Conservation (phyloP, 2,888 invertebrate genomes). For the Yponomeuta cagnagella region DNA sequence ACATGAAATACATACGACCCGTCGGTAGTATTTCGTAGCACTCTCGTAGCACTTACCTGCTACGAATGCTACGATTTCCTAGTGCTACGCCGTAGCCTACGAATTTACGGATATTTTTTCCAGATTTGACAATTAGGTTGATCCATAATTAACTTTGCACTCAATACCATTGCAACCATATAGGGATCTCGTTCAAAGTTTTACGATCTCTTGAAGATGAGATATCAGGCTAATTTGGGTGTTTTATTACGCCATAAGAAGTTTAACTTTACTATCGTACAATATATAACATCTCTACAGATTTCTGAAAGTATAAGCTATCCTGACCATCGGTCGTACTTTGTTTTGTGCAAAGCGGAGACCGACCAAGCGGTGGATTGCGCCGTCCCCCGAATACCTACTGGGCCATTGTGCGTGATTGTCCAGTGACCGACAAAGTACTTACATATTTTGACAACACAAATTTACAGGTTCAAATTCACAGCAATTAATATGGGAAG, state of each 20-base stretch:
- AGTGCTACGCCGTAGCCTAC: not conserved
- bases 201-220: too few species aligned
- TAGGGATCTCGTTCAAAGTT: too few species aligned
- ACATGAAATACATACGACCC: too few species aligned
- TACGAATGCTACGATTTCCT: not conserved
- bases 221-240: too few species aligned
- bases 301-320: not conserved
- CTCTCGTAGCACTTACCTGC: not conserved
- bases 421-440: conserved; percentile 48
- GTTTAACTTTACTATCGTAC: too few species aligned
- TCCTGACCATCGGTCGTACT: not conserved
- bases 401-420: conserved; percentile 51
- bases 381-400: conserved; percentile 36
- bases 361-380: conserved; percentile 60
- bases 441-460: conserved; percentile 50
- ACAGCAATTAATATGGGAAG: too few species aligned
- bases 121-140: too few species aligned
- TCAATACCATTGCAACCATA: too few species aligned
- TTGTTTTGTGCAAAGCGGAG: not conserved
- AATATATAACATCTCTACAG: not conserved
- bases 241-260: too few species aligned
- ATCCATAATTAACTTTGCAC: too few species aligned
- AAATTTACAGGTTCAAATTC: conserved; percentile 45
- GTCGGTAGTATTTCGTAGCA: too few species aligned
- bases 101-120: too few species aligned